Conservation (phyloP, 1,140 invertebrate species). For the Aphidius ervi region DNA sequence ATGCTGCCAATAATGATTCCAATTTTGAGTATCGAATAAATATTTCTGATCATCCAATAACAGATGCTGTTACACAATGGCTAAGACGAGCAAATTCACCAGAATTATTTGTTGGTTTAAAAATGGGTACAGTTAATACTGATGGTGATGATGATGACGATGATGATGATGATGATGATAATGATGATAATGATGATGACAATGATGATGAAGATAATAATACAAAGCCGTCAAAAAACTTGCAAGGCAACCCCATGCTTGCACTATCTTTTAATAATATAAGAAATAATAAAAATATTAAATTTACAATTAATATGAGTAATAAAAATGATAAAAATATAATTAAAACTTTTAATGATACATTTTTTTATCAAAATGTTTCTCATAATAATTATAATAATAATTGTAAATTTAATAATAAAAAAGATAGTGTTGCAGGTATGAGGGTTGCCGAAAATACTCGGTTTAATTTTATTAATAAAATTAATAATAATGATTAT, state of each 20-base stretch:
- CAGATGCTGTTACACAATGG: constrained; percentile 50
- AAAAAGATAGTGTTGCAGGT: constrained; percentile 48
- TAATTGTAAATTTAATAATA: constrained; percentile 45
- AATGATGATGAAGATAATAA: constrained; percentile 26
- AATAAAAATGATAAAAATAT: neutral
- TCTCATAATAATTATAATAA: constrained; percentile 11
- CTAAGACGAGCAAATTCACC: constrained; percentile 40
- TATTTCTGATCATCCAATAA: constrained; percentile 39
- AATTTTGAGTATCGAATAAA: constrained; percentile 40
- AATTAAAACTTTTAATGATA: constrained; percentile 1
- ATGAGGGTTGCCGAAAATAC: constrained; percentile 52
- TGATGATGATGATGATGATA: constrained; percentile 6
- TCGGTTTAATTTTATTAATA: constrained; percentile 34
- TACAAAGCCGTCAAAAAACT: constrained; percentile 53
- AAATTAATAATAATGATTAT: neutral
- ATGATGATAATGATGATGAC: constrained; percentile 15
- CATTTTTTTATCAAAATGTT: neutral
- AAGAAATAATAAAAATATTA: constrained; percentile 30
- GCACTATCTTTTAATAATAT: constrained; percentile 54
- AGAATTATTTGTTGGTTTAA: constrained; percentile 34
- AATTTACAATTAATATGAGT: neutral
- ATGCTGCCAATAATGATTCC: constrained; percentile 39
- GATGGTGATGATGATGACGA: constrained; percentile 21
- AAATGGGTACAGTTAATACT: constrained; percentile 16
- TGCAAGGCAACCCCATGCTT: constrained; percentile 57